These are phyloP conservation scores for Drosophila tani DNA, from an alignment of 1,140 invertebrate species.

Conservation along the genomic window DNA sequence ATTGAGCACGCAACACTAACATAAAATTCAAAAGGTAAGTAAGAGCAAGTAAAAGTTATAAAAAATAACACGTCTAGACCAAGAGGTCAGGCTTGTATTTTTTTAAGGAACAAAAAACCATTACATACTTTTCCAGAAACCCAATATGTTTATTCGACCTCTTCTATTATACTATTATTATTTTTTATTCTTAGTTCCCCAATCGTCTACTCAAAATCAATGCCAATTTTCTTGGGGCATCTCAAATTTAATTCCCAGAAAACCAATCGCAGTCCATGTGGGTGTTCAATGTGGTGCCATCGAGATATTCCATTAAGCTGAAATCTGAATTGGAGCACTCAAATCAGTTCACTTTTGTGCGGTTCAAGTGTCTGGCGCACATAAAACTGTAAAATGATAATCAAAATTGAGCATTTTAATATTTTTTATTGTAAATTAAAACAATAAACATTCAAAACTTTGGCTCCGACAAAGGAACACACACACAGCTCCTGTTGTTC, in stretches of 20 bases:
- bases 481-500: slow-evolving; percentile 16
- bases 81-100: too few relatives aligned
- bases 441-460: slow-evolving; percentile 78
- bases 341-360: slow-evolving; percentile 41
- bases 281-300: slow-evolving; percentile 2
- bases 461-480: slow-evolving; percentile 10
- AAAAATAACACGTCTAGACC: slow-evolving; percentile 1
- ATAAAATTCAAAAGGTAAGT: not conserved
- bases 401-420: slow-evolving; percentile 78
- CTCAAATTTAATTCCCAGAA: slow-evolving; percentile 1
- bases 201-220: not conserved
- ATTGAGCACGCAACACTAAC: not conserved
- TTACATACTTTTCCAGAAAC: not conserved
- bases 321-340: slow-evolving; percentile 35
- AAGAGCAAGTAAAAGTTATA: not conserved
- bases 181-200: not conserved
- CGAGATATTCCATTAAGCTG: slow-evolving; percentile 39
- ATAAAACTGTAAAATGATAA: slow-evolving; percentile 80
- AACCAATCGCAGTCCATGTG: slow-evolving; percentile 6
- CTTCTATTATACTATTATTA: not conserved
- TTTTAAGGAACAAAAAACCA: too few relatives aligned
- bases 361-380: slow-evolving; percentile 54
- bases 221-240: not conserved
- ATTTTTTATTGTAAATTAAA: slow-evolving; percentile 82
- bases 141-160: not conserved